Percentiles rank a stretch among this genome's conserved stretches.
phyloP scores from a whole-genome alignment of 2,113 vertebrate species.

The Emydocephalus ijimae region DNA sequence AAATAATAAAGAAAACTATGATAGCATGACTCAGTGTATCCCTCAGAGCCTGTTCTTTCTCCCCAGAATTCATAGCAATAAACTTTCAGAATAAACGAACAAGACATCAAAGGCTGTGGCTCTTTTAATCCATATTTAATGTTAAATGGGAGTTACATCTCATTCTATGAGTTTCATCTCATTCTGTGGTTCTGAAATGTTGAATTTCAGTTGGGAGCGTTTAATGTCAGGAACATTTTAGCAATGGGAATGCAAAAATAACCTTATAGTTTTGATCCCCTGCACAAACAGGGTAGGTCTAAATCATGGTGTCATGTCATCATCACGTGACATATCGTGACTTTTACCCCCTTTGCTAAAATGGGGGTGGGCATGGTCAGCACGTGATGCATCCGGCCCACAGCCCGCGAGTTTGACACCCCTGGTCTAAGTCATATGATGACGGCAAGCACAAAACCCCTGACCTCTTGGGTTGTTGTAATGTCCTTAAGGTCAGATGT shows the following conservation, averaged over 20 bases:
- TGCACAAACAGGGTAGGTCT: neutral
- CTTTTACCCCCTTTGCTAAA: too few species aligned
- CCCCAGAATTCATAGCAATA: slow-evolving; percentile 23
- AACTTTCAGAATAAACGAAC: slow-evolving; percentile 39
- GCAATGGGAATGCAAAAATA: slow-evolving; percentile 20
- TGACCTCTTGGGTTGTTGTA: neutral
- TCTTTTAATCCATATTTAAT: slow-evolving; percentile 54
- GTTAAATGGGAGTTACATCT: slow-evolving; percentile 26
- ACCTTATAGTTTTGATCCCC: neutral
- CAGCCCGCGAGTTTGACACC: too few species aligned
- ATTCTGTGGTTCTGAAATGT: slow-evolving; percentile 17
- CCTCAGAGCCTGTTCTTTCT: slow-evolving; percentile 22
- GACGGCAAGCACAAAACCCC: slow-evolving; percentile 2
- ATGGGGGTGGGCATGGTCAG: too few species aligned
- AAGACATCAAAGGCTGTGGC: slow-evolving; percentile 23
- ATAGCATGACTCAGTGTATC: slow-evolving; percentile 8
- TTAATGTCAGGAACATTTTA: slow-evolving; percentile 14
- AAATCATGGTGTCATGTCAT: neutral
- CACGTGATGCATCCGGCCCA: rapidly evolving
- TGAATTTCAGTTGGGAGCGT: slow-evolving; percentile 35
- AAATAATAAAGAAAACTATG: slow-evolving; percentile 15
- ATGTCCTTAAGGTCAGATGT: neutral
- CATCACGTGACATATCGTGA: rapidly evolving
- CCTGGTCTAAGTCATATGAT: slow-evolving; percentile 14
- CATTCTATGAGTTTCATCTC: neutral